Evolutionary conservation across 1,140 invertebrate genomes (phyloP), one percentile per base, ranked within the genome.

Genomic region (Bradynema listronoti): DNA sequence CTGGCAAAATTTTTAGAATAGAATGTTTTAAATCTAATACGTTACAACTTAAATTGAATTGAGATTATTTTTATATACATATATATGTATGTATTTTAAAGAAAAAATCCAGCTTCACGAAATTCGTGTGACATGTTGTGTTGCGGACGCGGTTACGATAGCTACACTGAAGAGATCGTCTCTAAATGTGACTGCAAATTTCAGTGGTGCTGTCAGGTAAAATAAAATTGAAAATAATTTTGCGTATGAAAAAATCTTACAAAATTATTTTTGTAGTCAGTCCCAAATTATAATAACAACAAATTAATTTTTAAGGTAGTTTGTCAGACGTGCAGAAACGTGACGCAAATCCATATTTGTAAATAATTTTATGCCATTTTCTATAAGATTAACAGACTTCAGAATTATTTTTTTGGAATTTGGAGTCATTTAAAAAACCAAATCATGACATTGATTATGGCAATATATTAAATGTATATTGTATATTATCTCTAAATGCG

Each of bases 61-160:
- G 33, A 58, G 62, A 65, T 22, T 14, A 6, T 68, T 62, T 16
- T 29, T n/a, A n/a, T n/a, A n/a, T n/a, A n/a, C n/a, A n/a, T n/a
- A n/a, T n/a, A n/a, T n/a, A n/a, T n/a, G n/a, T n/a, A n/a, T n/a
- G n/a, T n/a, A n/a, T n/a, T n/a, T n/a, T n/a, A n/a, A n/a, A 68
- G 65, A 58, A 71, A 77, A 42, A 78, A 78, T 7, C 79, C 79
- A 14, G 58, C 61, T 36, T 76, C 67, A 9, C 73, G 77, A 9
- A 78, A 81, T 54, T 78, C 82, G 16, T 84, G 83, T 72, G 78
- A 81, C 59, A 65, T 81, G 32, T 79, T 84, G 78, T 84, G 83
- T 59, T 84, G 83, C 66, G 82, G 82, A 19, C 71, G 83, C 14
- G 83, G 83, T 1, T 83, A 82, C 66, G 80, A 81, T 55, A 81